phyloP scores from a whole-genome alignment of 2,888 invertebrate species.

The Entomobrya multifasciata region DNA sequence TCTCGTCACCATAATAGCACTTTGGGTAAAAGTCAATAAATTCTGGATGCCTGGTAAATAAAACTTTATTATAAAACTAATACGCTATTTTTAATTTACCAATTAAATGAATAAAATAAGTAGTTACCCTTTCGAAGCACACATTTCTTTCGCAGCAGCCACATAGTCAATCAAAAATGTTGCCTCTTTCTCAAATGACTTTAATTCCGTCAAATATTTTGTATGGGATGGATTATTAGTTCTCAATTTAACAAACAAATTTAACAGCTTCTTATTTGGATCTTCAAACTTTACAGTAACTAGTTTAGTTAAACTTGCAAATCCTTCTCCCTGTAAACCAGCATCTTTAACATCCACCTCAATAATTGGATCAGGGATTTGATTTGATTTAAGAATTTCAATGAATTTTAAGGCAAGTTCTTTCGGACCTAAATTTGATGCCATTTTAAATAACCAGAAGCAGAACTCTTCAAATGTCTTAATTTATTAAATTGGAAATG shows the following conservation, averaged over 20 bases:
- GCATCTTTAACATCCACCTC: conserved; percentile 24
- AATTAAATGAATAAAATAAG: no score
- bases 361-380: no score
- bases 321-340: conserved; percentile 54
- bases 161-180: conserved; percentile 59
- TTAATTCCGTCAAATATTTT: conserved; percentile 9
- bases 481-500: no score
- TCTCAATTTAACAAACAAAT: conserved; percentile 62
- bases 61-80: no score
- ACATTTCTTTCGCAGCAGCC: conserved; percentile 52
- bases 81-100: no score
- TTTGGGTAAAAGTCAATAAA: no score
- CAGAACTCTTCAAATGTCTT: no score
- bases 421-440: no score
- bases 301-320: conserved; percentile 17
- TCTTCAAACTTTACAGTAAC: conserved; percentile 54
- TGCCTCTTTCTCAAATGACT: conserved; percentile 65
- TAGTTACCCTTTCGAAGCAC: conserved; percentile 57
- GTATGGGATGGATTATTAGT: conserved; percentile 12
- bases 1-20: neutral
- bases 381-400: no score
- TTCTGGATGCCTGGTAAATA: no score
- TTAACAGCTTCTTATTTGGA: conserved; percentile 2
- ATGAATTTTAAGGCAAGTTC: no score
- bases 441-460: no score